Evolutionary conservation across 1,140 invertebrate genomes (phyloP), one percentile per base, ranked within the genome.

Genomic region (Saccostrea glomerata): DNA sequence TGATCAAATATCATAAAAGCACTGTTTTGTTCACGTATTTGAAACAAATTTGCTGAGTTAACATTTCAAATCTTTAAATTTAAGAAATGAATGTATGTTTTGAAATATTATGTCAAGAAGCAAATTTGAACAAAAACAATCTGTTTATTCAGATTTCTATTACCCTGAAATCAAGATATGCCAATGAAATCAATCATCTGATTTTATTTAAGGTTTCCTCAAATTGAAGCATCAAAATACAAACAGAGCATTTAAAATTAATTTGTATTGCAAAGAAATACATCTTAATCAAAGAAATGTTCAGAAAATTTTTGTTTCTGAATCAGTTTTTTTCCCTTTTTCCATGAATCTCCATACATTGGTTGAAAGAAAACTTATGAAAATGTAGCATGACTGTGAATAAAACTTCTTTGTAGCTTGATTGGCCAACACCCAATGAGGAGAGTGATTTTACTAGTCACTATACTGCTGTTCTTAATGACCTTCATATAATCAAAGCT

Each of bases 1-100:
- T 25, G 66, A 77, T 77, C 70, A 77, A 77, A 77, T 36, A 77
- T 36, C 30, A 30, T 25, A 12, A 2, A 30, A 17, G 25, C 25
- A 77, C 70, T 30, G 11, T 77, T 77, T 77, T 77, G 70, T 77
- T 77, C 12, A 36, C 36, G 70, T 36, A 30, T 77, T 30, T 77
- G 25, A 30, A 77, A 77, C 30, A 6, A 77, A 77, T 77, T 30
- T 77, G 70, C 70, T 77, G 70, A 77, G 70, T 77, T 30, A 77
- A 77, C 30, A 36, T 77, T 77, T 77, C 70, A 77, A 36, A 30
- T 23, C 30, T 12, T 36, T 36, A 30, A 36, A 77, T 30, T 77
- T 77, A 11, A 17, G 70, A 23, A 63, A 77, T 77, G 11, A 30
- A 36, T 77, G 25, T 63, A 63, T n/a, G n/a, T 20, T 63, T 63